Percentiles rank a stretch among this genome's conserved stretches.
phyloP scores from a whole-genome alignment of 2,888 invertebrate species.

The Eledona agricola region DNA sequence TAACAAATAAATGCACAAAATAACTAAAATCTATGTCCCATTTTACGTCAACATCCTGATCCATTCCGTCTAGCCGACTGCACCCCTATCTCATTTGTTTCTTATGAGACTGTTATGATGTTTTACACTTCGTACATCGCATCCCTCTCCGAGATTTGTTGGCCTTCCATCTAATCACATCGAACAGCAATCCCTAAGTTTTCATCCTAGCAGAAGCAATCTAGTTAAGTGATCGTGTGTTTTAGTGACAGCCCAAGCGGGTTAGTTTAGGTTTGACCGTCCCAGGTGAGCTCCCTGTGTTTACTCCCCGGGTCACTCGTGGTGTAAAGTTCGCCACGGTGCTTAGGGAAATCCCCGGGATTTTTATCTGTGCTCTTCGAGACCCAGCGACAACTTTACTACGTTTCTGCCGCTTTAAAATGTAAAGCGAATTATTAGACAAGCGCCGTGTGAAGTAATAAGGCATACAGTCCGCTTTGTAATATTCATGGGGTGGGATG shows the following conservation, averaged over 20 bases:
- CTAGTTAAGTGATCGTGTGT: constrained; percentile 45
- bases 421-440: constrained; percentile 49
- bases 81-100: constrained; percentile 19
- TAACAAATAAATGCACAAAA: too few relatives aligned
- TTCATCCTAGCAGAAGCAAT: constrained; percentile 38
- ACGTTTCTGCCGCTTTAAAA: constrained; percentile 48
- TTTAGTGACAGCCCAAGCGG: constrained; percentile 35
- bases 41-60: too few relatives aligned
- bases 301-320: constrained; percentile 43
- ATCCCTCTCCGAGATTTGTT: constrained; percentile 25
- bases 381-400: too few relatives aligned
- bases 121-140: constrained; percentile 11
- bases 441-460: constrained; percentile 44
- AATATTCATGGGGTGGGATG: constrained; percentile 47
- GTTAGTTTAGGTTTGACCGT: constrained; percentile 24
- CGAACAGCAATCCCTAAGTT: constrained; percentile 16
- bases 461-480: constrained; percentile 44
- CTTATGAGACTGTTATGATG: constrained; percentile 22
- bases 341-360: constrained; percentile 12
- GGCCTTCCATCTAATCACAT: constrained; percentile 24
- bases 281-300: constrained; percentile 31
- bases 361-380: constrained; percentile 28
- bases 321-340: constrained; percentile 44
- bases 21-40: too few relatives aligned
- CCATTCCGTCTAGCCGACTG: too few relatives aligned